Conservation (phyloP, 2,797 vertebrate species). For the Mormyrops attenuatus region DNA sequence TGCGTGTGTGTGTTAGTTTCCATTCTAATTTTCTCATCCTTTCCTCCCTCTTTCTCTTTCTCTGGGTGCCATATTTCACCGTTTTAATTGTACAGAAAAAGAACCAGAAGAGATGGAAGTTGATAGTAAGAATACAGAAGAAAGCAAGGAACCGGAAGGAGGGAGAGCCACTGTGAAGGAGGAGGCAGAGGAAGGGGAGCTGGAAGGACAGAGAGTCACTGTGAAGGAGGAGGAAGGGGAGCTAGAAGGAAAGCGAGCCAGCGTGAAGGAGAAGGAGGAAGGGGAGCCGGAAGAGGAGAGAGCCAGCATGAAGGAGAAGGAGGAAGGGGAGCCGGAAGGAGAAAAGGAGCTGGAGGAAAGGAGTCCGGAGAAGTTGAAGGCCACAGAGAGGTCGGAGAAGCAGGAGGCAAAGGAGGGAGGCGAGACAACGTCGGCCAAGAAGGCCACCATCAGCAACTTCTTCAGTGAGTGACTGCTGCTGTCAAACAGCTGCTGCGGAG, state of each 20-base stretch:
- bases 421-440: constrained; percentile 38
- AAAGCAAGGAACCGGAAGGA: not conserved
- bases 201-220: constrained; percentile 10
- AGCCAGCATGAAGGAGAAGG: constrained; percentile 19
- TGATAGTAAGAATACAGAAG: constrained; percentile 17
- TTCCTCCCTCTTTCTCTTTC: constrained; percentile 38
- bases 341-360: constrained; percentile 33
- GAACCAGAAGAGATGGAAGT: constrained; percentile 21
- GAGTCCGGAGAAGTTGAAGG: constrained; percentile 28
- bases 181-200: not conserved
- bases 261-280: constrained; percentile 18
- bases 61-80: not conserved
- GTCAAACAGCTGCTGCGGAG: not conserved
- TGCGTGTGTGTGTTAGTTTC: constrained; percentile 18
- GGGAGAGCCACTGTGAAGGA: constrained; percentile 34
- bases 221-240: not conserved
- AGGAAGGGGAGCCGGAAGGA: not conserved
- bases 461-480: constrained; percentile 62
- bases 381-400: constrained; percentile 39
- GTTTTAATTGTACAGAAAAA: constrained; percentile 16
- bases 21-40: constrained; percentile 12
- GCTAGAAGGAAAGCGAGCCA: constrained; percentile 31
- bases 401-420: constrained; percentile 13
- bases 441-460: constrained; percentile 70
- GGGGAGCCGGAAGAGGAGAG: constrained; percentile 26